Conservation (phyloP, 2,888 invertebrate genomes). For the Xestia sexstrigata region DNA sequence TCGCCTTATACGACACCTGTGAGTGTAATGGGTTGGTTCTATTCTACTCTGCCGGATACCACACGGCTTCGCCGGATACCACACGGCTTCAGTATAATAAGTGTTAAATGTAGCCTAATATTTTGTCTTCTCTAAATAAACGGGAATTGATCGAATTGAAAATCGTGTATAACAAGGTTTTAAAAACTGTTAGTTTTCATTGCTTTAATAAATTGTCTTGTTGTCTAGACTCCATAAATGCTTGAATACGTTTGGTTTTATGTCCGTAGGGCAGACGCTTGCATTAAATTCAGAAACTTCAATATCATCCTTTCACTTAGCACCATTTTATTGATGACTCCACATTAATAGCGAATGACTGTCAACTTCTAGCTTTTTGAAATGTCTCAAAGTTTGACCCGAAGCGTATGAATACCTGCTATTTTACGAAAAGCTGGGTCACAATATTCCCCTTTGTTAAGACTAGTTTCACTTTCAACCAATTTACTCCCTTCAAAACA, state of each 20-base stretch:
- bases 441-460: background rate
- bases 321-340: background rate
- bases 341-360: background rate
- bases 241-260: constrained; percentile 4
- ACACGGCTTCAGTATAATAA: no score
- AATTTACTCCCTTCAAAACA: background rate
- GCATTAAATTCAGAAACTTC: background rate
- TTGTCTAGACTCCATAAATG: constrained; percentile 31
- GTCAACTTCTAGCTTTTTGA: background rate
- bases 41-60: no score
- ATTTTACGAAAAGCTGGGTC: background rate
- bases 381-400: background rate
- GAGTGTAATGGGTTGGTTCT: no score
- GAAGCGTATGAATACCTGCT: background rate
- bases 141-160: background rate
- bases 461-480: background rate
- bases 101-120: background rate
- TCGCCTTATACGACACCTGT: no score
- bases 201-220: constrained; percentile 18
- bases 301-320: background rate
- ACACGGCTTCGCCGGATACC: no score
- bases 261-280: background rate
- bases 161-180: background rate
- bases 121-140: background rate
- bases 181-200: constrained; percentile 6